phyloP scores from a whole-genome alignment of 1,140 invertebrate species.

The Leptinotarsa lineolata region DNA sequence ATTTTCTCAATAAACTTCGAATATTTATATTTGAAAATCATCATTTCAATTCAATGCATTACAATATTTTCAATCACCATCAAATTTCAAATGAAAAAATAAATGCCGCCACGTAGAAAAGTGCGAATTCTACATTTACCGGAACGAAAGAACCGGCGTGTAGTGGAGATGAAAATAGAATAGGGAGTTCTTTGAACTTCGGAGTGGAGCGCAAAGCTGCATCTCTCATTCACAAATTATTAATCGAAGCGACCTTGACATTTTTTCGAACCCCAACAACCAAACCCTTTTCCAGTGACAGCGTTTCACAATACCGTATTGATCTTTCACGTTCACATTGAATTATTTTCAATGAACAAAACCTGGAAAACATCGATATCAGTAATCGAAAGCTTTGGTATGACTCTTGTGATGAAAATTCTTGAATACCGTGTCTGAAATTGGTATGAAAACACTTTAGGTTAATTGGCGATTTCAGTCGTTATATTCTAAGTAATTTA shows the following conservation, averaged over 20 bases:
- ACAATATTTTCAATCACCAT: neutral
- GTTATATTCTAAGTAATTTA: no score
- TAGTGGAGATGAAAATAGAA: slow-evolving; percentile 16
- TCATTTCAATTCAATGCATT: neutral
- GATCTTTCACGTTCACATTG: slow-evolving; percentile 7
- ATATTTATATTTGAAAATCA: no score
- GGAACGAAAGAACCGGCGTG: neutral
- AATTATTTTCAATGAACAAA: neutral
- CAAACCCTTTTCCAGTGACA: neutral
- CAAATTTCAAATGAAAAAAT: neutral
- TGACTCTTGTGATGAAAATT: no score
- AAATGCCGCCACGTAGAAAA: neutral
- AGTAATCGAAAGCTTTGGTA: no score
- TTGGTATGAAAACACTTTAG: no score
- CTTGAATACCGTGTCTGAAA: no score
- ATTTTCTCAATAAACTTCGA: no score
- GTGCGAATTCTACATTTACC: neutral
- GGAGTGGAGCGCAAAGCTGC: slow-evolving; percentile 31
- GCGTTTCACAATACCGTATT: neutral
- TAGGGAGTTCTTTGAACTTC: slow-evolving; percentile 43
- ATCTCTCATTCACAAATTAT: slow-evolving; percentile 53
- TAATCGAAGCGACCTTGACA: slow-evolving; percentile 54
- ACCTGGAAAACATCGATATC: no score
- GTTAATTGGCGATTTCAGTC: no score
- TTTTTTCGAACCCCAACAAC: slow-evolving; percentile 42